phyloP scores from a whole-genome alignment of 2,797 vertebrate genomes.

The Mustela erminea region DNA sequence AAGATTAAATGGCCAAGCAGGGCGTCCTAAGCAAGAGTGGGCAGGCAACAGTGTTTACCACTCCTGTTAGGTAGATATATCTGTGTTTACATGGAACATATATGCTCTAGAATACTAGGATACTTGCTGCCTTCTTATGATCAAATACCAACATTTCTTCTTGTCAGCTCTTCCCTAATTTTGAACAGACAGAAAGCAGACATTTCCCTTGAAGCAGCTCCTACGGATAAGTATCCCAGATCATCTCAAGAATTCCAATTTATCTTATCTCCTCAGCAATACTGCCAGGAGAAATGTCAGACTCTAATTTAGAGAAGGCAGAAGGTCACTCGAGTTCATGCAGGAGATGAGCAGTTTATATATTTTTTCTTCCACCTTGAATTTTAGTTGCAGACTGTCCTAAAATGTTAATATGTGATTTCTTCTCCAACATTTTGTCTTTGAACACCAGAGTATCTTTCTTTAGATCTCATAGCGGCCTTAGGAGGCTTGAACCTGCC shows the following conservation, averaged over 20 bases:
- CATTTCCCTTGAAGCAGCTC: slow-evolving; percentile 86
- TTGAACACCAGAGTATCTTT: not conserved
- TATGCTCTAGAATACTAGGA: slow-evolving; percentile 20
- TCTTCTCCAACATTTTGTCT: not conserved
- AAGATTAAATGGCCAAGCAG: not conserved
- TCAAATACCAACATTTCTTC: slow-evolving; percentile 57
- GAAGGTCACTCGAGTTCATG: slow-evolving; percentile 76
- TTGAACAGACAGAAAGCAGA: slow-evolving; percentile 89
- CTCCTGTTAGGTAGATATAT: not conserved
- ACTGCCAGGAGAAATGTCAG: slow-evolving; percentile 87
- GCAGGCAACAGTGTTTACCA: not conserved
- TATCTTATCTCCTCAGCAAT: slow-evolving; percentile 90
- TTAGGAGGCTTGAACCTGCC: not conserved
- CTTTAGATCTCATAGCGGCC: not conserved
- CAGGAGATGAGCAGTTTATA: slow-evolving; percentile 1
- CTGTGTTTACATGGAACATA: not conserved
- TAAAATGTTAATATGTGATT: not conserved
- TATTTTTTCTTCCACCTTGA: not conserved
- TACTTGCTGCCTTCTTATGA: slow-evolving; percentile 74
- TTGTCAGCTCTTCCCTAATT: slow-evolving; percentile 61
- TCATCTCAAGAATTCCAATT: slow-evolving; percentile 88
- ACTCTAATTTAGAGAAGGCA: slow-evolving; percentile 88
- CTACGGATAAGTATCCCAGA: slow-evolving; percentile 89
- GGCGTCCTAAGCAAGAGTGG: not conserved
- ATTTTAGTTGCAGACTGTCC: not conserved